These are phyloP conservation scores for Gryon sp. DNA, from an alignment of 1,140 invertebrate genomes.

Conservation along the genomic window DNA sequence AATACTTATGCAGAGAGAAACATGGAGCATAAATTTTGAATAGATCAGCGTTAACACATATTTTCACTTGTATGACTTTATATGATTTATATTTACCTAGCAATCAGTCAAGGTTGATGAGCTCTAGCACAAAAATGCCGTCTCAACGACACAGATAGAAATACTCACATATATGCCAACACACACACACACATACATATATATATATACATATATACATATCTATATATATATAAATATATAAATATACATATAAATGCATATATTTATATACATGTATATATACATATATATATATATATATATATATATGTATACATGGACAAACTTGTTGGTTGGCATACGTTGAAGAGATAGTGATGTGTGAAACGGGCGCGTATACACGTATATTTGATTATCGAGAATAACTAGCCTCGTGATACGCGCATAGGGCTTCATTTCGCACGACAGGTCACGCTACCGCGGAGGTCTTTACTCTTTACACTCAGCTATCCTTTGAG, in stretches of 20 bases:
- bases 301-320: too few relatives aligned
- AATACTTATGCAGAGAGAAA: too few relatives aligned
- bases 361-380: neutral
- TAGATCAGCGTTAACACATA: neutral
- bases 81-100: slow-evolving; percentile 17
- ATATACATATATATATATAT: too few relatives aligned
- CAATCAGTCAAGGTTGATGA: slow-evolving; percentile 26
- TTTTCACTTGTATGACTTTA: slow-evolving; percentile 13
- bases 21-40: too few relatives aligned
- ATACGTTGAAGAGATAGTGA: neutral
- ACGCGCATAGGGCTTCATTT: slow-evolving; percentile 53
- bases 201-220: too few relatives aligned
- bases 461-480: slow-evolving; percentile 58
- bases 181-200: too few relatives aligned
- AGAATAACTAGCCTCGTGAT: slow-evolving; percentile 55
- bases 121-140: slow-evolving; percentile 15
- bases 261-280: too few relatives aligned
- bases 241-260: too few relatives aligned
- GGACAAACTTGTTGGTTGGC: too few relatives aligned
- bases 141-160: neutral
- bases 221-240: too few relatives aligned
- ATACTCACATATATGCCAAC: too few relatives aligned
- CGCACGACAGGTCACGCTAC: slow-evolving; percentile 55
- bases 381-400: slow-evolving; percentile 58
- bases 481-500: slow-evolving; percentile 59